Evolutionary conservation across 2,113 vertebrate genomes (phyloP).

Genomic region (Nothocercus julius): DNA sequence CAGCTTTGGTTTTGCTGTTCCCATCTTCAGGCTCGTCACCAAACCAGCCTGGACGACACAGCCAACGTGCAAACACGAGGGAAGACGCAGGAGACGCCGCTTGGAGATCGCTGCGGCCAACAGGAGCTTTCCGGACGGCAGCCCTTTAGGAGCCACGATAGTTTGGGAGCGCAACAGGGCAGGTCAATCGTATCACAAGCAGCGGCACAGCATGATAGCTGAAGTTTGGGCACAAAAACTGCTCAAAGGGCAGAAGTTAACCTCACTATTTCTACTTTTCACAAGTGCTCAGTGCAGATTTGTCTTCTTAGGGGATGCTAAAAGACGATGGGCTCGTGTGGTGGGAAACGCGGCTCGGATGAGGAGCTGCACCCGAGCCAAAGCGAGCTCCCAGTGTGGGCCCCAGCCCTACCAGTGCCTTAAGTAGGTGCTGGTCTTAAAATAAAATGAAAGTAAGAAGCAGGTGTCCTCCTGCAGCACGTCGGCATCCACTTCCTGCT

Average conservation of each 20-base stretch:
- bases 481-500: neutral
- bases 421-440: accelerated
- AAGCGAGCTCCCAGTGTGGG: accelerated
- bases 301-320: neutral
- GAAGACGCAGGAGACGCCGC: neutral
- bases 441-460: accelerated
- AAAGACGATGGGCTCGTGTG: neutral
- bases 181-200: neutral
- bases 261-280: neutral
- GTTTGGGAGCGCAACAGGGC: neutral
- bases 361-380: accelerated
- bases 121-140: neutral
- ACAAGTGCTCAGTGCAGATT: neutral
- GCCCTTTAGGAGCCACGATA: neutral
- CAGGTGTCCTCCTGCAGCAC: neutral
- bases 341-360: accelerated
- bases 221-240: neutral
- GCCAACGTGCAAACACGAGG: neutral
- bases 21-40: neutral
- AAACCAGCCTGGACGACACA: neutral
- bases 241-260: neutral
- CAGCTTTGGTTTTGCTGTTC: neutral
- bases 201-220: neutral
- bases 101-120: neutral
- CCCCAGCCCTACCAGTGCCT: neutral